These are phyloP conservation scores for Monomorium pharaonis DNA, from an alignment of 1,140 invertebrate species.

Conservation along the genomic window DNA sequence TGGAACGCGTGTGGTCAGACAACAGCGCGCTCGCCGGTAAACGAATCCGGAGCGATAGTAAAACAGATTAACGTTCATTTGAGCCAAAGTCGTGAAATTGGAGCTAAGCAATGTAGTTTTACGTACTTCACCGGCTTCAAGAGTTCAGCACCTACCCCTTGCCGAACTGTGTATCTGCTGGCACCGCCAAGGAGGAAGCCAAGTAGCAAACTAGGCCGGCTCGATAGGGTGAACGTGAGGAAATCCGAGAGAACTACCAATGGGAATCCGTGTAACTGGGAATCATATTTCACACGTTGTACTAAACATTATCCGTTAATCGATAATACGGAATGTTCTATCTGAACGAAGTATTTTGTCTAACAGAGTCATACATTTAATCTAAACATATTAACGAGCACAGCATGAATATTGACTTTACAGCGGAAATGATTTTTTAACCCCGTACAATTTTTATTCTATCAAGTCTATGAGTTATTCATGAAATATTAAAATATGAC, in stretches of 20 bases:
- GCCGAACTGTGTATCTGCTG: conserved; percentile 57
- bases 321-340: no score
- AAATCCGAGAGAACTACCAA: conserved; percentile 71
- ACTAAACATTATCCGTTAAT: conserved; percentile 16
- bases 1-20: neutral
- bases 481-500: conserved; percentile 32
- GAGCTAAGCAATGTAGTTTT: conserved; percentile 65
- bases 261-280: conserved; percentile 41
- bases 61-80: neutral
- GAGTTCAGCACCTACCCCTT: conserved; percentile 42
- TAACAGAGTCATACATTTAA: neutral
- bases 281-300: conserved; percentile 55
- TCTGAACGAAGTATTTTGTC: neutral
- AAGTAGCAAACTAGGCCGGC: conserved; percentile 79
- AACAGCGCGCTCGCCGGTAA: neutral
- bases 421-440: neutral
- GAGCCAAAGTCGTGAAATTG: conserved; percentile 45
- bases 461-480: conserved; percentile 33
- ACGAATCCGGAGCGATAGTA: neutral
- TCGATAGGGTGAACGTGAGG: conserved; percentile 46
- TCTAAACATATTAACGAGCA: neutral
- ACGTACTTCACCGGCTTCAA: conserved; percentile 77
- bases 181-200: conserved; percentile 77
- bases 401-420: neutral
- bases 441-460: conserved; percentile 32